Base-by-base conservation (phyloP, 2,113 vertebrate genomes). In the Chaetodon auriga region DNA sequence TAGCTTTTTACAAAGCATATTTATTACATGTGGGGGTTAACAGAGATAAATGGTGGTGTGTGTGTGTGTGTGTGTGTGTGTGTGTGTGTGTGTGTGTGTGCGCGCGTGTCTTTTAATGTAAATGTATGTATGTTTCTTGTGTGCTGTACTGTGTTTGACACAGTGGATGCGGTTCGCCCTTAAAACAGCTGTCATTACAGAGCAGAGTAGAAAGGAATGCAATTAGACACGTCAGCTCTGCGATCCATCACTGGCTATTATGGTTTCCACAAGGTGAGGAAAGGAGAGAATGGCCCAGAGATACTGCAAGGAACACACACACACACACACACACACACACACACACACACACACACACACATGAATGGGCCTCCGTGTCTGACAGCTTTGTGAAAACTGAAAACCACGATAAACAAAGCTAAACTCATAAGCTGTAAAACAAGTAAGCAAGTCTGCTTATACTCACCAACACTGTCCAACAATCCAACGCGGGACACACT, bases 151-250 rank as follows among this genome's bases (percentile, higher is more conserved):
- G 96, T 93, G 95, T 97, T 97, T 97, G 96, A 96, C 95, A 96
- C 96, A 95, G 96, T 95, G 95, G 96, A 96, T 95, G 96, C 95
- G 96, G 96, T 88, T 96, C 95, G 95, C 95, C 95, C 95, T 83
- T 93, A 94, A 96, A 96, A 96, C 97, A 97, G 96, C 97, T 97
- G 96, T 96, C 97, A 97, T 97, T 96, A 97, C 85, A 86, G 94
- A 94, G 83, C 93, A 95, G 96, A 95, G 68, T 95, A 95, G 96
- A 97, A 96, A 96, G 95, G 94, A 96, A 92, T 96, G 95, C 96
- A 97, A 97, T 98, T 97, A 98, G 96, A 96, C 96, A 94, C 95
- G 96, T 97, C 97, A 96, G 95, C 94, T 95, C 93, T 94, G 94
- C 95, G 95, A 96, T 96, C 96, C 95, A 97, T 97, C 96, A 96